phyloP scores from a whole-genome alignment of 2,797 vertebrate species.

The Gymnoscopelus microlampas region DNA sequence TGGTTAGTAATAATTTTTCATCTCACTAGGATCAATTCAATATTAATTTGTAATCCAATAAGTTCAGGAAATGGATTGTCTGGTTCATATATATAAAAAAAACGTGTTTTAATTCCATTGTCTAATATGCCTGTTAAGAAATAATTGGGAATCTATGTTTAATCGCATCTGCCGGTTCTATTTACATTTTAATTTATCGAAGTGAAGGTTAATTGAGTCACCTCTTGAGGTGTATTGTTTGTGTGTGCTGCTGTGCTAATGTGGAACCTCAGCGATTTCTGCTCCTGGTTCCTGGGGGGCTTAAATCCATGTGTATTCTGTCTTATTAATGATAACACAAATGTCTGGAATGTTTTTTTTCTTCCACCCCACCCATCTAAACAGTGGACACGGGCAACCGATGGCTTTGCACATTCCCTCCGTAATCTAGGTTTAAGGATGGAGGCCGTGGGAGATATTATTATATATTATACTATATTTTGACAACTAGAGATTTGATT shows the following conservation, averaged over 20 bases:
- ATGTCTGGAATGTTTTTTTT: constrained; percentile 50
- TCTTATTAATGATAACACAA: constrained; percentile 64
- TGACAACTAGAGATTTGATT: constrained; percentile 17
- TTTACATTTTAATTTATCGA: background rate
- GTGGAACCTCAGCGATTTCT: constrained; percentile 33
- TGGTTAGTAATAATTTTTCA: no score
- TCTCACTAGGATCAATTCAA: background rate
- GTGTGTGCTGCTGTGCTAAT: background rate
- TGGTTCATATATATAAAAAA: no score
- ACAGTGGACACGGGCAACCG: constrained; percentile 34
- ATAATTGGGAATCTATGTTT: constrained; percentile 3
- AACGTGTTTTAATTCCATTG: background rate
- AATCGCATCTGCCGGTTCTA: background rate
- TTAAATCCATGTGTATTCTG: constrained; percentile 34
- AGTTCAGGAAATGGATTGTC: no score
- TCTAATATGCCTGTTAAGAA: background rate
- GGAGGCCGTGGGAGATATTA: constrained; percentile 13
- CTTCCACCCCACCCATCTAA: constrained; percentile 39
- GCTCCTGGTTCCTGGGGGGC: constrained; percentile 42
- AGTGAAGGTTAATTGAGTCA: background rate
- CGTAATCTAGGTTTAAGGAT: constrained; percentile 28
- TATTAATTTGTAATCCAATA: no score
- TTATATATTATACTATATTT: constrained; percentile 5
- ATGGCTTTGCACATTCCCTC: constrained; percentile 49
- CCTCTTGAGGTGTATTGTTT: background rate